phyloP scores from a whole-genome alignment of 37 sponge, comb jelly and placozoan genomes.

The Cliona cf. orientalis region DNA sequence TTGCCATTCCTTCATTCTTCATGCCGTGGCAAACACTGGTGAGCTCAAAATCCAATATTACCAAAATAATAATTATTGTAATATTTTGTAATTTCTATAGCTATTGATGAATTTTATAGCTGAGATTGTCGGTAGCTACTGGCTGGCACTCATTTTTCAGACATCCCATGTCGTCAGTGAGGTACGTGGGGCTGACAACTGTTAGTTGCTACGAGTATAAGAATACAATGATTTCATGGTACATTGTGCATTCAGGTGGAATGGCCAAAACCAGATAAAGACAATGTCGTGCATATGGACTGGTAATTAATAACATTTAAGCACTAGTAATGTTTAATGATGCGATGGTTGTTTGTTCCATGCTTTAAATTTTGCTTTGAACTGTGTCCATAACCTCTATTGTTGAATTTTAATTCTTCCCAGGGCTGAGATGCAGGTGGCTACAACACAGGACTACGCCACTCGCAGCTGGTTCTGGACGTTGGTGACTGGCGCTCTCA shows the following conservation, averaged over 20 bases:
- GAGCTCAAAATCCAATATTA: too few relatives aligned
- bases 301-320: constrained; percentile 58
- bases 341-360: not conserved
- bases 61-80: too few relatives aligned
- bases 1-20: constrained; percentile 74
- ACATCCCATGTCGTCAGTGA: constrained; percentile 93
- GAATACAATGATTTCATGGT: too few relatives aligned
- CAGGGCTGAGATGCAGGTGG: constrained; percentile 92
- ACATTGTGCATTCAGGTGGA: constrained; percentile 73
- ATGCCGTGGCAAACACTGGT: constrained; percentile 75
- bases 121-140: constrained; percentile 88
- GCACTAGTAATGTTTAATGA: not conserved
- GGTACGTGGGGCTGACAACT: constrained; percentile 22
- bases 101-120: constrained; percentile 62
- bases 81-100: constrained; percentile 24
- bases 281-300: constrained; percentile 82
- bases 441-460: constrained; percentile 90
- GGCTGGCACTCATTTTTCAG: constrained; percentile 94
- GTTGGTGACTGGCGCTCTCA: constrained; percentile 86
- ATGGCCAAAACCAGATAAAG: constrained; percentile 88
- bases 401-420: too few relatives aligned
- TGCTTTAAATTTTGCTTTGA: too few relatives aligned
- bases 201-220: too few relatives aligned
- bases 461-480: constrained; percentile 94
- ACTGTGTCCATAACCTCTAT: too few relatives aligned